Evolutionary conservation across 1,140 invertebrate genomes (phyloP).

Genomic region (Eciton burchellii): DNA sequence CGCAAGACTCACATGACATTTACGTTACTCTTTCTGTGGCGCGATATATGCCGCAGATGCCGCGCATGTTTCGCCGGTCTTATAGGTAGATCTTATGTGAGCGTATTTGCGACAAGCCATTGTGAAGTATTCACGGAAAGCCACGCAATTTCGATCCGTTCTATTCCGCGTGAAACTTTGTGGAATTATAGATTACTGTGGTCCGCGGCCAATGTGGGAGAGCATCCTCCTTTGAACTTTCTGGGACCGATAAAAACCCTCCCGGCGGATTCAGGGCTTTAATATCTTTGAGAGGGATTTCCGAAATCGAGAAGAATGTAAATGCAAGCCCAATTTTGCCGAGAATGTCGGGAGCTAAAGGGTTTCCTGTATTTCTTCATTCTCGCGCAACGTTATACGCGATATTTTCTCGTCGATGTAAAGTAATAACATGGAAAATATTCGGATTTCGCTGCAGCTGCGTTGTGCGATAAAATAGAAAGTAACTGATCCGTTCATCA

Average conservation of each 20-base stretch:
- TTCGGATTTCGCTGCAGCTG: background rate
- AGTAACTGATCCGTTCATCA: background rate
- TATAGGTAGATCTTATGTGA: too few species aligned
- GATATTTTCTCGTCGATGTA: slow-evolving; percentile 37
- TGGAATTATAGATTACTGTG: slow-evolving; percentile 62
- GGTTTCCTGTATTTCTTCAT: slow-evolving; percentile 17
- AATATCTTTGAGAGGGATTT: slow-evolving; percentile 50
- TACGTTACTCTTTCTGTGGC: too few species aligned
- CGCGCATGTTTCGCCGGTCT: too few species aligned
- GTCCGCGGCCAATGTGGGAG: slow-evolving; percentile 8
- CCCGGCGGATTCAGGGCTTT: slow-evolving; percentile 13
- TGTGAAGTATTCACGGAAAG: background rate
- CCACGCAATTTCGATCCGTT: slow-evolving; percentile 24
- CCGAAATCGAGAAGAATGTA: slow-evolving; percentile 46
- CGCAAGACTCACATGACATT: too few species aligned
- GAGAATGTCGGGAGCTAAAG: background rate
- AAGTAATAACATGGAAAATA: slow-evolving; percentile 30
- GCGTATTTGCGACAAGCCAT: slow-evolving; percentile 36
- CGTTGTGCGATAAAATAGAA: slow-evolving; percentile 5
- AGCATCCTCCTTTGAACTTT: slow-evolving; percentile 65
- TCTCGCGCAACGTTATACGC: background rate
- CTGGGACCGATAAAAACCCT: slow-evolving; percentile 64
- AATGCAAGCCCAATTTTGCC: slow-evolving; percentile 56
- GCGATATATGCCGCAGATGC: too few species aligned
- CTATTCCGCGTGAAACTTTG: slow-evolving; percentile 44